These are phyloP conservation scores for Chaetorhynchus papuensis DNA, from an alignment of 2,113 vertebrate species.

Conservation along the genomic window DNA sequence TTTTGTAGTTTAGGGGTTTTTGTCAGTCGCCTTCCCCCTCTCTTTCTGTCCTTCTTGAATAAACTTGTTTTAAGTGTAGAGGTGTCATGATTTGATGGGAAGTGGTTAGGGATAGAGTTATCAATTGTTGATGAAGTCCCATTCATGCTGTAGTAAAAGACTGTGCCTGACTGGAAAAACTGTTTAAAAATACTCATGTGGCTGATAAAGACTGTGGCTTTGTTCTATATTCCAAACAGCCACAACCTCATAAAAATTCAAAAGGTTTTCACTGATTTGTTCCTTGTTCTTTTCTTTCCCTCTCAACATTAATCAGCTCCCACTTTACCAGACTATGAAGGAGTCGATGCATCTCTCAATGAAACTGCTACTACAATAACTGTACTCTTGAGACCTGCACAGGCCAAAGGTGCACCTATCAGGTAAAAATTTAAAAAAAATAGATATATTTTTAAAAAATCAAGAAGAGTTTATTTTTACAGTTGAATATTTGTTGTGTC, in stretches of 20 bases:
- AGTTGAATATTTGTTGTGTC: not conserved
- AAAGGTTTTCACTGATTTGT: not conserved
- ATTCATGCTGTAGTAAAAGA: not conserved
- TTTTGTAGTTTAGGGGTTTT: not conserved
- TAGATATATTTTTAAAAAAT: not conserved
- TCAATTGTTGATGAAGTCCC: not conserved
- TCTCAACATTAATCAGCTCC: constrained; percentile 77
- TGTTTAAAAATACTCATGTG: not conserved
- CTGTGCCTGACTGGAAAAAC: not conserved
- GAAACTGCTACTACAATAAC: constrained; percentile 98
- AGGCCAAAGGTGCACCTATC: constrained; percentile 97
- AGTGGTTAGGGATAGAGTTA: not conserved
- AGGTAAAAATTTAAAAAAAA: constrained; percentile 75
- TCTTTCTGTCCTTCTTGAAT: not conserved
- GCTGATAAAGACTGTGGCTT: not conserved
- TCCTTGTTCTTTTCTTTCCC: not conserved
- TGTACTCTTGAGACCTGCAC: constrained; percentile 92
- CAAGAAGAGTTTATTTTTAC: not conserved
- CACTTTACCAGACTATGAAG: constrained; percentile 94
- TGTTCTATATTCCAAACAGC: not conserved
- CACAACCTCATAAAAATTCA: not conserved
- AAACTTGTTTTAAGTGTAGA: not conserved
- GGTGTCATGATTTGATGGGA: not conserved
- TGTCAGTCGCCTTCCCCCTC: not conserved
- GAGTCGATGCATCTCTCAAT: constrained; percentile 90